These are phyloP conservation scores for Eupelmus urozonus DNA, from an alignment of 2,888 invertebrate genomes.

Conservation along the genomic window DNA sequence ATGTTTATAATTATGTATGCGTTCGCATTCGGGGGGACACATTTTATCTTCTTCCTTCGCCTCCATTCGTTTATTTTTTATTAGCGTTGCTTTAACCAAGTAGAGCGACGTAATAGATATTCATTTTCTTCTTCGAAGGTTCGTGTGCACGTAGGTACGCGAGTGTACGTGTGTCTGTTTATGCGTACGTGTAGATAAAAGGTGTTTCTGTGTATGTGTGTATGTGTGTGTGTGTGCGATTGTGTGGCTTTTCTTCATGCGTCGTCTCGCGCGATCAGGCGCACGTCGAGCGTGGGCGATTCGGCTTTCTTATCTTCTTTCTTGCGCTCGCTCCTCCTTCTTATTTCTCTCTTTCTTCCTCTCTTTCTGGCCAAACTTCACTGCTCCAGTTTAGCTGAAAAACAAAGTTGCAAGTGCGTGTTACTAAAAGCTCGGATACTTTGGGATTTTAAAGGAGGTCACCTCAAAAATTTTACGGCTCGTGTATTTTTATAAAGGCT, in stretches of 20 bases:
- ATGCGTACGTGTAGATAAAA: slow-evolving; percentile 31
- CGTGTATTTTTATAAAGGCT: slow-evolving; percentile 18
- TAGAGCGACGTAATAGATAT: slow-evolving; percentile 66
- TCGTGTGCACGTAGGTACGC: slow-evolving; percentile 56
- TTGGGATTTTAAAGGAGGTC: slow-evolving; percentile 1
- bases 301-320: slow-evolving; percentile 48
- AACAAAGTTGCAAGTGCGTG: slow-evolving; percentile 28
- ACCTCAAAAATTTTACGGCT: slow-evolving; percentile 11
- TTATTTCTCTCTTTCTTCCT: slow-evolving; percentile 39
- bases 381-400: slow-evolving; percentile 74
- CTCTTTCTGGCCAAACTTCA: slow-evolving; percentile 63
- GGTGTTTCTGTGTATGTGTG: slow-evolving; percentile 49
- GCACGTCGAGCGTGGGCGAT: slow-evolving; percentile 47
- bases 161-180: slow-evolving; percentile 31
- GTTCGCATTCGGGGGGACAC: slow-evolving; percentile 36
- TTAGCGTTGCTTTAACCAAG: slow-evolving; percentile 74
- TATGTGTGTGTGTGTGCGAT: slow-evolving; percentile 44
- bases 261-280: slow-evolving; percentile 49
- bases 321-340: slow-evolving; percentile 9
- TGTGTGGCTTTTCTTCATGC: slow-evolving; percentile 53
- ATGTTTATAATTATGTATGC: slow-evolving; percentile 43
- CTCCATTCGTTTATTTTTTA: slow-evolving; percentile 68
- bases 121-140: slow-evolving; percentile 59
- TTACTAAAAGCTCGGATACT: background rate
- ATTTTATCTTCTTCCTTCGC: slow-evolving; percentile 36